A percentile compares a stretch with the other conserved stretches of the same genome.
Evolutionary conservation across 2,797 vertebrate genomes (phyloP).

Genomic region (Gallinago nigripennis): DNA sequence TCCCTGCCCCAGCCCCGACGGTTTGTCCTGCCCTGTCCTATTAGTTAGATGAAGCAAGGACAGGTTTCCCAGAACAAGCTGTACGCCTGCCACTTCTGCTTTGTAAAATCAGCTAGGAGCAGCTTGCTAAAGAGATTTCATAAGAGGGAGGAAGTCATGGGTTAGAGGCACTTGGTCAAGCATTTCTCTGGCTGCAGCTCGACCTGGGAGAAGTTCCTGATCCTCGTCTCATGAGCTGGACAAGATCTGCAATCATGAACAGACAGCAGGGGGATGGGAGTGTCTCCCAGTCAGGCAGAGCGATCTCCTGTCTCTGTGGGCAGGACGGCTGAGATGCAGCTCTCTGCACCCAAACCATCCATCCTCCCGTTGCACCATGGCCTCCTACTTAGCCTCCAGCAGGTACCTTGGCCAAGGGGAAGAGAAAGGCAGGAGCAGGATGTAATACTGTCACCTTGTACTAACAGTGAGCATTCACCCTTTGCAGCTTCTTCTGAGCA

Average conservation of each 20-base stretch:
- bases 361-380: not conserved
- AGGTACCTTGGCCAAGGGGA: not conserved
- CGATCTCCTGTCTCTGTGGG: not conserved
- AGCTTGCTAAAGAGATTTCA: not conserved
- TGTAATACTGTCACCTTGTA: not conserved
- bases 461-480: not conserved
- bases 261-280: not conserved
- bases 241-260: not conserved
- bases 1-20: not conserved
- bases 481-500: not conserved
- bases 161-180: not conserved
- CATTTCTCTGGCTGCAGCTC: not conserved
- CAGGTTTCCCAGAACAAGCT: not conserved
- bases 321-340: not conserved
- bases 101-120: not conserved
- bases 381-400: not conserved
- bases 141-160: slow-evolving; percentile 13
- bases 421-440: not conserved
- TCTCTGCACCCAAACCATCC: not conserved
- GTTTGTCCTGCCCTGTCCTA: not conserved
- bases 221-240: not conserved
- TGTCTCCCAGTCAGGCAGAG: not conserved
- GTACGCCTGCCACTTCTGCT: not conserved
- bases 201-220: not conserved
- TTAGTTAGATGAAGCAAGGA: not conserved